Base-by-base conservation (phyloP, 2,797 vertebrate species). In the Pangasius sanitwongsei region DNA sequence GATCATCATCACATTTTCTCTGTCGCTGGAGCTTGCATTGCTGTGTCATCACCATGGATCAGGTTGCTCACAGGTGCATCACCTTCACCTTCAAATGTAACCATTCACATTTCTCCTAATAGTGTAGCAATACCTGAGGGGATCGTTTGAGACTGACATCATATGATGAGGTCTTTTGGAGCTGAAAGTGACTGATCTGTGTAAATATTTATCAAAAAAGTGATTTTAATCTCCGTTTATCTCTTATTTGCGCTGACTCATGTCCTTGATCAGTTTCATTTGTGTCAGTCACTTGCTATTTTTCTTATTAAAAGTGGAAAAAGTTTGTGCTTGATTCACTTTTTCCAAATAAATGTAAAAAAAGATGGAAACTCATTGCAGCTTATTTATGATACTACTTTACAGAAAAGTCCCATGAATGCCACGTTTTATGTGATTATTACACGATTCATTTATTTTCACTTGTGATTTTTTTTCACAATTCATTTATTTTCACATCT, bases 1-100 rank as follows among this genome's bases (percentile, higher is more conserved):
- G 91, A 93, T 93, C 92, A 93, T 89, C 90, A 90, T 90, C 92
- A 92, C 90, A 86, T 93, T 92, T 93, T 94, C 93, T 92, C 94
- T 90, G 88, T 93, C 93, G 92, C 83, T 90, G 59, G 80, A 83
- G 18, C 91, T 92, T 92, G 81, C 89, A 87, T 91, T 84, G 83
- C 74, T 74, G 53, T 81, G 86, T 84, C 89, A 87, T 78, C 70
- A 82, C 86, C 28, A 53, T 31, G 83, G 88, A 89, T 92, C 90
- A 70, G 86, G 90, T 92, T 89, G 41, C 91, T 86, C 70, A 89
- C 90, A 92, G 90, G 91, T 91, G 90, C 48, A 41, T 91, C 83
- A 77, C 69, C 70, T 87, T 69, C 65, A 59, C 74, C 67, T 44
- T 63, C 63, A 25, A 1, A 63, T 31, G 12, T 48, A 23, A 20